Evolutionary conservation across 64 coral and sea anemone species (phyloP).

Genomic region (Montipora efflorescens): DNA sequence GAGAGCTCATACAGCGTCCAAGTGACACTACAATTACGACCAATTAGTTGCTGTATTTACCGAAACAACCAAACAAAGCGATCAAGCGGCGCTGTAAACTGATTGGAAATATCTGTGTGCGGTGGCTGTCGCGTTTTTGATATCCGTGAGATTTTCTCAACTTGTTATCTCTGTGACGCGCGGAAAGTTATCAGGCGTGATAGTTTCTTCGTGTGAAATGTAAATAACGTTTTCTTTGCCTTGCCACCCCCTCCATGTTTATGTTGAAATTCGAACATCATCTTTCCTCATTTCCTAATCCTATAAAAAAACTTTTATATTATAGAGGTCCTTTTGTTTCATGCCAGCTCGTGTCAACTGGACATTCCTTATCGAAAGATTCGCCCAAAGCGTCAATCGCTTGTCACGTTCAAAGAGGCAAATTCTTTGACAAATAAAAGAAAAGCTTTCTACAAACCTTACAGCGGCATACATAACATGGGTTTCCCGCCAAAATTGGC

Average conservation of each 20-base stretch:
- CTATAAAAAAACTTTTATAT: slow-evolving; percentile 47
- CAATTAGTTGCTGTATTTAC: slow-evolving; percentile 31
- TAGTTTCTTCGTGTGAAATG: slow-evolving; percentile 42
- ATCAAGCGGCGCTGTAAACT: neutral
- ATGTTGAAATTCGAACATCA: slow-evolving; percentile 61
- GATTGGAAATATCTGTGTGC: neutral
- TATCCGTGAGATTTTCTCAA: neutral
- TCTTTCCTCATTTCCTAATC: slow-evolving; percentile 27
- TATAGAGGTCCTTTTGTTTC: slow-evolving; percentile 28
- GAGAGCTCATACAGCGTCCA: slow-evolving; percentile 1
- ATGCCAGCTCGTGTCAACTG: slow-evolving; percentile 11
- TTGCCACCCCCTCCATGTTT: slow-evolving; percentile 44
- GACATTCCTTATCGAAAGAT: slow-evolving; percentile 30
- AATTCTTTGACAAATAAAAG: slow-evolving; percentile 52
- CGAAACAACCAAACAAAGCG: slow-evolving; percentile 12
- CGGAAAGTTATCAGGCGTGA: neutral
- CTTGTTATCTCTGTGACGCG: neutral
- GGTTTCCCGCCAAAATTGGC: slow-evolving; percentile 68
- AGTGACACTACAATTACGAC: slow-evolving; percentile 28
- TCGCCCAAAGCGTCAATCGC: neutral
- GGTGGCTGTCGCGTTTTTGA: neutral
- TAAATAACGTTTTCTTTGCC: slow-evolving; percentile 20
- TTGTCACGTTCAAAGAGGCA: neutral
- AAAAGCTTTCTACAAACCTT: slow-evolving; percentile 27
- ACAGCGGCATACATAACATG: slow-evolving; percentile 58